These are phyloP conservation scores for Bombus fervidus DNA, from an alignment of 1,140 invertebrate genomes.

Conservation along the genomic window DNA sequence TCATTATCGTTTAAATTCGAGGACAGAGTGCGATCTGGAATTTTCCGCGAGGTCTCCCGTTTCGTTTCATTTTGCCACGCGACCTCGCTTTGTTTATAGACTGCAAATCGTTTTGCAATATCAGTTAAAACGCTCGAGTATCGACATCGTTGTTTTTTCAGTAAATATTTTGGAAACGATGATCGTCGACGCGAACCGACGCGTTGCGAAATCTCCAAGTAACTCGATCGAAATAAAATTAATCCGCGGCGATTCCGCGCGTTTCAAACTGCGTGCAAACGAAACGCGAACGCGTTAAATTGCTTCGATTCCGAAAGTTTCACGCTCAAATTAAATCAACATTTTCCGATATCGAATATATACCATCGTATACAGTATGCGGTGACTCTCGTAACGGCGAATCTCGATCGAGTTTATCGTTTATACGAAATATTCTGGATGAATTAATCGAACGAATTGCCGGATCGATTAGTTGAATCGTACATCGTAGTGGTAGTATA, in stretches of 20 bases:
- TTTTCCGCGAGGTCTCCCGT: conserved; percentile 54
- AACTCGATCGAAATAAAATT: neutral
- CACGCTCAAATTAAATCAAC: neutral
- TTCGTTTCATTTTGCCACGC: conserved; percentile 50
- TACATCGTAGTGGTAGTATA: neutral
- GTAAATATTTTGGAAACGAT: conserved; percentile 38
- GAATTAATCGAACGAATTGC: neutral
- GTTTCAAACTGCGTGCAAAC: neutral
- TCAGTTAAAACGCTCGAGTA: neutral
- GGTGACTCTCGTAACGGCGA: too few species aligned
- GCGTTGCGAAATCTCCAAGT: conserved; percentile 9
- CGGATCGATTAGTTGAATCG: neutral
- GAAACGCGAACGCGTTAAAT: neutral
- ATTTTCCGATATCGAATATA: too few species aligned
- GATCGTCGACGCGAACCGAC: neutral
- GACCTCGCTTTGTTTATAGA: conserved; percentile 53
- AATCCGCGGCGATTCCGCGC: neutral
- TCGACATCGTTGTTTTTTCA: conserved; percentile 19
- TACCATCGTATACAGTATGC: too few species aligned
- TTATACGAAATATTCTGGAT: neutral
- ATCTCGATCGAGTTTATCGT: neutral
- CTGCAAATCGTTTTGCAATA: conserved; percentile 30
- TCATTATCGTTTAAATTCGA: conserved; percentile 63
- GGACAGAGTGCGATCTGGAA: conserved; percentile 54
- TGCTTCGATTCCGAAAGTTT: neutral